Evolutionary conservation across 2,113 vertebrate genomes (phyloP).

Genomic region (Gasterosteus aculeatus): DNA sequence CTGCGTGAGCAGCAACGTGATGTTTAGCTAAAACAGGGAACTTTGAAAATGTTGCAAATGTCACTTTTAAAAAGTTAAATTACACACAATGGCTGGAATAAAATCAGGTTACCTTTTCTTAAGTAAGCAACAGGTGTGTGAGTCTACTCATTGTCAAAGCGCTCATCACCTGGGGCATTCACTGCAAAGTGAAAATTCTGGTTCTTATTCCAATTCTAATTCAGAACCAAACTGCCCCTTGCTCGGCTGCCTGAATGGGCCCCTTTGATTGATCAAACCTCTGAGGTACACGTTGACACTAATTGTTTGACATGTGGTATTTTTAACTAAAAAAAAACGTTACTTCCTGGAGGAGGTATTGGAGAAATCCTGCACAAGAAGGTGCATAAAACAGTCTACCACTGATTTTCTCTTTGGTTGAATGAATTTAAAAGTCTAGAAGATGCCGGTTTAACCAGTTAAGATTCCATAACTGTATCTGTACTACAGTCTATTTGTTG

Average conservation of each 20-base stretch:
- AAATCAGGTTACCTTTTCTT: not conserved
- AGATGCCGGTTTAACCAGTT: too few species aligned
- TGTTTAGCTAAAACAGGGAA: not conserved
- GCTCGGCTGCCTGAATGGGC: too few species aligned
- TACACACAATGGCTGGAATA: not conserved
- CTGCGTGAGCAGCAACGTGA: not conserved
- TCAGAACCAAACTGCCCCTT: too few species aligned
- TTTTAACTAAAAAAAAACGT: too few species aligned
- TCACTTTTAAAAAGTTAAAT: not conserved
- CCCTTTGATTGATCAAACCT: not conserved
- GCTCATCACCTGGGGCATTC: not conserved
- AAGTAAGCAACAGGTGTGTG: not conserved
- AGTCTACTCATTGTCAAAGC: not conserved
- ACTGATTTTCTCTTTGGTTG: too few species aligned
- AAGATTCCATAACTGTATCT: too few species aligned
- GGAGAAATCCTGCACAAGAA: too few species aligned
- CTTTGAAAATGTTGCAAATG: not conserved
- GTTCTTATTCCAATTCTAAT: too few species aligned
- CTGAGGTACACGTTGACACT: too few species aligned
- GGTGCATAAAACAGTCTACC: too few species aligned
- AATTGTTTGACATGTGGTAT: conserved; percentile 9
- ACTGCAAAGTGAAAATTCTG: not conserved
- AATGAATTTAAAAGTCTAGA: too few species aligned
- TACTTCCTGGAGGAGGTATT: not conserved
- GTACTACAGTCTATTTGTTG: too few species aligned